These are phyloP conservation scores for Calypte anna DNA, from an alignment of 2,113 vertebrate species.

Conservation along the genomic window DNA sequence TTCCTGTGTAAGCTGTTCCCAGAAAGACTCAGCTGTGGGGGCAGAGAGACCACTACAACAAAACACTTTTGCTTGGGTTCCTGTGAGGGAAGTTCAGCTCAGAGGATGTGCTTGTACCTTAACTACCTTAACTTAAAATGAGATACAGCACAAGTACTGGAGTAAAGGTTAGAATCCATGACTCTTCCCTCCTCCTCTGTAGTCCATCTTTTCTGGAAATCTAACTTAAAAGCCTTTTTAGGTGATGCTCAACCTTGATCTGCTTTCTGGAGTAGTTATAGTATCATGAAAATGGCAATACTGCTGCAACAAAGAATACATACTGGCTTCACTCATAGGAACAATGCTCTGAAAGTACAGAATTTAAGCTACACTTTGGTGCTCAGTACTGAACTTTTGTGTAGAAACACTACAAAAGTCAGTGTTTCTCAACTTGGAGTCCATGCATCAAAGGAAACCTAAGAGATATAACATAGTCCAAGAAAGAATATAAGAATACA, in stretches of 20 bases:
- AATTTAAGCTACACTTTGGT: not conserved
- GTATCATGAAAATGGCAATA: not conserved
- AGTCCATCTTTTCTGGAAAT: not conserved
- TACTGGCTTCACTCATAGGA: not conserved
- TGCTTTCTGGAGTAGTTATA: not conserved
- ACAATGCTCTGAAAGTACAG: not conserved
- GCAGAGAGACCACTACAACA: not conserved
- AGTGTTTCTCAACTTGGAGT: not conserved
- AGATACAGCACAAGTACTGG: not conserved
- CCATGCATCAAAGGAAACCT: not conserved
- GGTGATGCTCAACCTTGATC: not conserved
- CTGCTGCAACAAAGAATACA: not conserved
- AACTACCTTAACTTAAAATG: not conserved
- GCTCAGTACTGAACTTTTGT: not conserved
- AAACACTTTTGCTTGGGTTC: not conserved
- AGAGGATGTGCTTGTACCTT: not conserved
- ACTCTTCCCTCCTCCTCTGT: not conserved
- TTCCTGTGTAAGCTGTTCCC: not conserved
- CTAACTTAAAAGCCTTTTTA: not conserved
- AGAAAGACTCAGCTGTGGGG: not conserved
- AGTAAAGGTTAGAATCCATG: not conserved
- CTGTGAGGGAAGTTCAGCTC: not conserved
- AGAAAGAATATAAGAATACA: not conserved
- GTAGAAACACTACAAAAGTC: not conserved
- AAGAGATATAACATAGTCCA: not conserved